Evolutionary conservation across 2,888 invertebrate genomes (phyloP), one percentile per base, ranked within the genome.

Genomic region (Rhamphomyia laevipes): DNA sequence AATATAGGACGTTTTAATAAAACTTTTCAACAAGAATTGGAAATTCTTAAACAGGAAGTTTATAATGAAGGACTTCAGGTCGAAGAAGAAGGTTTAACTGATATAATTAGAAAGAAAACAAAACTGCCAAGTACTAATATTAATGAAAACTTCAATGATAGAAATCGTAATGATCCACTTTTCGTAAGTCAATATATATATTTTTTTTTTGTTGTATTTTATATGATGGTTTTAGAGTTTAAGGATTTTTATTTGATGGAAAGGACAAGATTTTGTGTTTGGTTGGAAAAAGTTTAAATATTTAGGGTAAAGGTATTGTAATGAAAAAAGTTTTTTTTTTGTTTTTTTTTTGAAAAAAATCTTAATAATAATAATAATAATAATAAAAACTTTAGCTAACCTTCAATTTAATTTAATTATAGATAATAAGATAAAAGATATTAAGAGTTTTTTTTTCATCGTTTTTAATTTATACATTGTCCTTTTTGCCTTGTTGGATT

Each of bases 31-130:
- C 81, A 84, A 65, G 86, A 87, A 64, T 76, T 87, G n/a, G 86
- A 86, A 63, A 81, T 84, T 62, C 77, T 86, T 59, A 85, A 86
- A 60, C 85, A 87, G 61, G 86, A 88, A 67, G 84, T 87, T 9
- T 75, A 86, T 47, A 73, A 81, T 49, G 87, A 88, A 68, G 88
- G 87, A 1, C 72, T 88, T 15, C 86, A 88, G 66, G 85, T 88
- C 6, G 88, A 88, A 71, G 87, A 87, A 62, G 88, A 88, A 65
- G 87, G 87, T 4, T 73, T 87, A 7, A 81, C 84, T 15, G 86
- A 86, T 71, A 76, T 82, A 51, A 69, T 84, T 52, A 74, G 83
- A 52, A 82, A 82, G 62, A 81, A 83, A 65, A 81, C 82, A 0
- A 84, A 84, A 61, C 78, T 82, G 53, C 77, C 80, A n/a, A 60